Evolutionary conservation across 2,113 vertebrate species (phyloP).

Genomic region (Phylloscopus whistleri): DNA sequence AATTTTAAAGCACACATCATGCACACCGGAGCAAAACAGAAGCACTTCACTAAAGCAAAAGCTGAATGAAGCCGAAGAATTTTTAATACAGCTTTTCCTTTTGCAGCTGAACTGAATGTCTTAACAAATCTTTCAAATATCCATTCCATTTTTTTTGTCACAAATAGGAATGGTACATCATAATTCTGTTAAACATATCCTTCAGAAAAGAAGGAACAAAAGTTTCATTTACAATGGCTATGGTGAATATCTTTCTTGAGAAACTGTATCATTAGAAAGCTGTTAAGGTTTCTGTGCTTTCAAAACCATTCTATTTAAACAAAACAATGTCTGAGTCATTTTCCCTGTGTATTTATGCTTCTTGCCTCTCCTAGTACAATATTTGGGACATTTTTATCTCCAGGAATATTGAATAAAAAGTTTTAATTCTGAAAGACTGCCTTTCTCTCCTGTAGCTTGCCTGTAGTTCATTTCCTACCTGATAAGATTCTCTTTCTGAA

Average conservation of each 20-base stretch:
- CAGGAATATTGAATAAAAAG: background rate
- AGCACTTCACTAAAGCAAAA: background rate
- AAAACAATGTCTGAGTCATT: background rate
- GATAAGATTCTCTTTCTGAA: background rate
- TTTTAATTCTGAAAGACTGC: background rate
- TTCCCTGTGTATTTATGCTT: background rate
- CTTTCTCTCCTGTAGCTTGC: background rate
- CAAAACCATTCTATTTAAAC: background rate
- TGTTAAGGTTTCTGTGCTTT: background rate
- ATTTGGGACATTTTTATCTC: background rate
- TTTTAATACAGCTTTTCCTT: background rate
- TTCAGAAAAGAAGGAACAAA: constrained; percentile 9
- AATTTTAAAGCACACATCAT: background rate
- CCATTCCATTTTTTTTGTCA: background rate
- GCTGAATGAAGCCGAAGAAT: background rate
- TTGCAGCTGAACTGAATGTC: background rate
- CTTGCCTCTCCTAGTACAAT: background rate
- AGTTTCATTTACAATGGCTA: background rate
- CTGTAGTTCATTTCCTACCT: background rate
- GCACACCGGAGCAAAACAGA: background rate
- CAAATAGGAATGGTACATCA: background rate
- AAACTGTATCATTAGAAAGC: background rate
- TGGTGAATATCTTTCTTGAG: background rate
- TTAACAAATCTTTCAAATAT: constrained; percentile 9
- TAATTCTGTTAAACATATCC: background rate